phyloP scores from a whole-genome alignment of 2,797 vertebrate species.

The Jordanella pulchra region DNA sequence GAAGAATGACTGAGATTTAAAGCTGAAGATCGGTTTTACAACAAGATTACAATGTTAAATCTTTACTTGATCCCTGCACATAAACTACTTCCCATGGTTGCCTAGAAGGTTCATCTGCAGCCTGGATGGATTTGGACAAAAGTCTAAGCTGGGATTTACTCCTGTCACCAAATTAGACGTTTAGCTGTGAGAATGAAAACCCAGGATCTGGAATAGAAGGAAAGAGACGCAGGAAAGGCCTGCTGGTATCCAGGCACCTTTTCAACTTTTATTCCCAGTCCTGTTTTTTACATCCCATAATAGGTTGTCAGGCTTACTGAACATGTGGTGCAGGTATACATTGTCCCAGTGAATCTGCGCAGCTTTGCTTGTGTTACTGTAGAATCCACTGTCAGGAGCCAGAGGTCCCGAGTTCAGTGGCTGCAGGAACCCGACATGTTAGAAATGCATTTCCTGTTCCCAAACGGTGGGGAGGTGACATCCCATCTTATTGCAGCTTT shows the following conservation, averaged over 20 bases:
- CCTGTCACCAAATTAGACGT: constrained; percentile 18
- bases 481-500: no score
- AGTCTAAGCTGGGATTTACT: constrained; percentile 6
- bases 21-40: constrained; percentile 31
- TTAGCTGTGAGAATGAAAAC: constrained; percentile 6
- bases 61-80: constrained; percentile 25
- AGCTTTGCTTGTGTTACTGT: no score
- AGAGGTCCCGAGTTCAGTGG: constrained; percentile 49
- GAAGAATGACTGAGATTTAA: constrained; percentile 9
- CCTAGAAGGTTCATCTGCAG: constrained; percentile 24
- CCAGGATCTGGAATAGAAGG: constrained; percentile 2
- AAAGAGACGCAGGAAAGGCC: no score
- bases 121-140: constrained; percentile 8
- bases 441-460: constrained; percentile 31
- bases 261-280: constrained; percentile 23
- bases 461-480: no score
- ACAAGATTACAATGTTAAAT: constrained; percentile 39
- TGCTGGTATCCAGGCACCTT: not conserved
- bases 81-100: constrained; percentile 31
- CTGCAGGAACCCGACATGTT: constrained; percentile 25
- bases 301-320: constrained; percentile 30
- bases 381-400: constrained; percentile 10
- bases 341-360: no score
- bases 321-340: not conserved
- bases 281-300: constrained; percentile 18